Evolutionary conservation across 92 coral and sea anemone species (phyloP).

Genomic region (Diadumene lineata): DNA sequence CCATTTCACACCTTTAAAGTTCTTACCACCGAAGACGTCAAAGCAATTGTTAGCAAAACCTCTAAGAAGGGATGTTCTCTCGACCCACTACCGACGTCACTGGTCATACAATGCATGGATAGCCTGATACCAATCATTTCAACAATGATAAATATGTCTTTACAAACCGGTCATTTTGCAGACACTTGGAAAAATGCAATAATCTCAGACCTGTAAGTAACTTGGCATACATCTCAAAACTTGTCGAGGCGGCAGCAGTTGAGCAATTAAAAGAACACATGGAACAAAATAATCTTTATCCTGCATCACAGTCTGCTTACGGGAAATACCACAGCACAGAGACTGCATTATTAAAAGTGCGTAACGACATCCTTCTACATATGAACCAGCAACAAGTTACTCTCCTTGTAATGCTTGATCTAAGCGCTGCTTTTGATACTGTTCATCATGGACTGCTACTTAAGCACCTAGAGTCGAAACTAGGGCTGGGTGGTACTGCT

Average conservation of each 20-base stretch:
- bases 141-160: slow-evolving; percentile 5
- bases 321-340: slow-evolving; percentile 31
- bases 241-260: slow-evolving; percentile 36
- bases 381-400: slow-evolving; percentile 32
- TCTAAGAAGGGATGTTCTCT: slow-evolving; percentile 37
- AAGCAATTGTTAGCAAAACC: slow-evolving; percentile 11
- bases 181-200: slow-evolving; percentile 5
- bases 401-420: slow-evolving; percentile 15
- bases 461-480: slow-evolving; percentile 13
- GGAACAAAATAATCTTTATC: slow-evolving; percentile 30
- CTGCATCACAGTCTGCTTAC: slow-evolving; percentile 22
- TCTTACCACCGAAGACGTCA: slow-evolving; percentile 26
- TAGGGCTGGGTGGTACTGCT: slow-evolving; percentile 21
- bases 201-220: slow-evolving; percentile 5
- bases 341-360: slow-evolving; percentile 5
- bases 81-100: slow-evolving; percentile 39
- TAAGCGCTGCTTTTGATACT: slow-evolving; percentile 2
- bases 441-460: slow-evolving; percentile 7
- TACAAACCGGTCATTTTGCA: slow-evolving; percentile 10
- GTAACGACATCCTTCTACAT: slow-evolving; percentile 16
- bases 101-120: slow-evolving; percentile 23
- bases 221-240: slow-evolving; percentile 30
- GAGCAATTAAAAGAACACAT: slow-evolving; percentile 27
- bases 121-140: slow-evolving; percentile 13
- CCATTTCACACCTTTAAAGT: slow-evolving; percentile 2